A percentile compares a stretch with the other conserved stretches of the same genome.
These are phyloP conservation scores for Onychostruthus taczanowskii DNA, from an alignment of 2,113 vertebrate species.

Conservation along the genomic window DNA sequence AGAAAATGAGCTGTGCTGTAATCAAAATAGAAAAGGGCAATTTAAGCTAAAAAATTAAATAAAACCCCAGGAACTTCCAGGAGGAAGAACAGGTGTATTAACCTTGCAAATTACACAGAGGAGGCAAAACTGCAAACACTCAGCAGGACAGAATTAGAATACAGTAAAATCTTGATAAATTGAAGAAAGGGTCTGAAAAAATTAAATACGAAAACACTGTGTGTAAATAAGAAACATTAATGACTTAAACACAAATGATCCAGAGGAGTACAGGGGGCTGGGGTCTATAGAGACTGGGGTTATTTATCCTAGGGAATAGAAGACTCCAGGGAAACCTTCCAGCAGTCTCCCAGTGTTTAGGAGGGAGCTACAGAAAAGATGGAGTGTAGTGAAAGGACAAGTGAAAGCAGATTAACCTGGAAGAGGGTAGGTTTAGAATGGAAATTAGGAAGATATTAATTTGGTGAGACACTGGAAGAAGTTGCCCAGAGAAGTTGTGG, in stretches of 20 bases:
- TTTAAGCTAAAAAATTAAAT: not conserved
- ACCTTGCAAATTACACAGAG: not conserved
- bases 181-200: not conserved
- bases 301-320: not conserved
- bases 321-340: accelerated
- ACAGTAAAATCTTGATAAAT: not conserved
- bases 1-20: not conserved
- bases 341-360: not conserved
- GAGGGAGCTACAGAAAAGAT: not conserved
- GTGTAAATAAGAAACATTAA: not conserved
- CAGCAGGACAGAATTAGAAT: not conserved
- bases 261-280: not conserved
- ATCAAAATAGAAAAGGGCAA: not conserved
- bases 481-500: not conserved
- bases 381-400: not conserved
- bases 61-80: not conserved
- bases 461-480: not conserved
- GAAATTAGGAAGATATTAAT: not conserved
- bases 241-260: not conserved
- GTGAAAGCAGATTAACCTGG: not conserved
- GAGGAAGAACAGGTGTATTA: not conserved
- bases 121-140: not conserved
- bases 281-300: not conserved
- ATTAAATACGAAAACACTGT: not conserved
- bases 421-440: not conserved